Percentiles rank a stretch among this genome's conserved stretches.
These are phyloP conservation scores for Eutrigla gurnardus DNA, from an alignment of 2,797 vertebrate genomes.

Conservation along the genomic window DNA sequence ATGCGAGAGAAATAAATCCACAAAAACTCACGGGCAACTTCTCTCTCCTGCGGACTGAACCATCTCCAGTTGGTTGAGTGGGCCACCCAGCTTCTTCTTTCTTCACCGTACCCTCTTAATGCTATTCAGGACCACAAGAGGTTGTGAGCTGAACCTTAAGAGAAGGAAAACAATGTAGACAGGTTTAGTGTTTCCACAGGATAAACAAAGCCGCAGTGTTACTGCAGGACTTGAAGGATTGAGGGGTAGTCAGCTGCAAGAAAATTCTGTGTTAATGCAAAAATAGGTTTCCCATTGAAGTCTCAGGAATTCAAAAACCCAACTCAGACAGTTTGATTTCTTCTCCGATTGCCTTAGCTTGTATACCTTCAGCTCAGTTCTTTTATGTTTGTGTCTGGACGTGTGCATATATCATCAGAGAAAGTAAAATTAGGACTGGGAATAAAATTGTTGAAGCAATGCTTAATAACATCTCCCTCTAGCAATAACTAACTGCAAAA, in stretches of 20 bases:
- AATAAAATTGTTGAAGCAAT: neutral
- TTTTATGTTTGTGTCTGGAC: neutral
- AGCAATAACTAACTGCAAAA: neutral
- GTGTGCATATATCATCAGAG: neutral
- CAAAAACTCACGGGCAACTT: conserved; percentile 11
- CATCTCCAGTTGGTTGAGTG: conserved; percentile 10
- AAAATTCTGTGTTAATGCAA: neutral
- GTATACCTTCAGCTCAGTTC: neutral
- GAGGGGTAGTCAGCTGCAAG: neutral
- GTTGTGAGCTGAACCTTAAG: conserved; percentile 9
- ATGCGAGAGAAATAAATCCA: conserved; percentile 12
- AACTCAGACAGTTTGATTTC: neutral
- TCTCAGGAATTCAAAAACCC: neutral
- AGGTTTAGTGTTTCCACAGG: neutral
- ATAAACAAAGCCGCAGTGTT: neutral
- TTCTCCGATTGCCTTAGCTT: neutral
- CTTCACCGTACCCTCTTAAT: neutral
- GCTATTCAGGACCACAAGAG: conserved; percentile 12
- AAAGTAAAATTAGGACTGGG: neutral
- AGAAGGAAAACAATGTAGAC: conserved; percentile 4
- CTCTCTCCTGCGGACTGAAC: conserved; percentile 13
- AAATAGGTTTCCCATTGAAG: neutral
- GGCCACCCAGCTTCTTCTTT: conserved; percentile 31
- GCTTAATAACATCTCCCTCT: too few species aligned
- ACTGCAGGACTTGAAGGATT: neutral